These are phyloP conservation scores for Pholis gunnellus DNA, from an alignment of 2,113 vertebrate species.

Conservation along the genomic window DNA sequence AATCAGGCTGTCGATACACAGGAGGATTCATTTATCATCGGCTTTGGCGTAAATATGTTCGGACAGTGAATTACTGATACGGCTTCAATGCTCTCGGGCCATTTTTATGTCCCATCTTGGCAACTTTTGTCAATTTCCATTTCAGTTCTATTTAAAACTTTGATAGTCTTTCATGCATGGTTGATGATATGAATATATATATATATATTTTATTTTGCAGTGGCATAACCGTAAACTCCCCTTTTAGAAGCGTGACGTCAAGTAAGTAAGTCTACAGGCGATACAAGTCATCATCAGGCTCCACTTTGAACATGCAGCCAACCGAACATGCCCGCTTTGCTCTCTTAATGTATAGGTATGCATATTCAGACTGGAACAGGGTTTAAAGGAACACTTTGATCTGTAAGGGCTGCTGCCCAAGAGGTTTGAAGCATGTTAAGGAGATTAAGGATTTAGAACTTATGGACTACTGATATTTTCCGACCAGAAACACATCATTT, in stretches of 20 bases:
- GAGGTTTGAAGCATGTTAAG: constrained; percentile 13
- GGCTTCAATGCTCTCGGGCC: background rate
- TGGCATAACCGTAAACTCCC: background rate
- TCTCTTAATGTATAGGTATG: constrained; percentile 41
- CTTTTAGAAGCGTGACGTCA: background rate
- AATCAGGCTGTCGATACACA: background rate
- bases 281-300: constrained; percentile 45
- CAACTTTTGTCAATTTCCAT: background rate
- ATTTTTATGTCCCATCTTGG: background rate
- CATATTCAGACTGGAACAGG: constrained; percentile 43
- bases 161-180: no score
- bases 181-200: constrained; percentile 8
- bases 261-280: constrained; percentile 36
- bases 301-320: constrained; percentile 64
- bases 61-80: background rate
- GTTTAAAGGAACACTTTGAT: constrained; percentile 57
- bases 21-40: background rate
- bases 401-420: constrained; percentile 12
- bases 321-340: constrained; percentile 12
- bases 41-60: background rate
- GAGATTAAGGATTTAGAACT: constrained; percentile 36
- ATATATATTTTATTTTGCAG: background rate
- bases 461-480: background rate
- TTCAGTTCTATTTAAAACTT: background rate
- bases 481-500: background rate